A percentile compares a stretch with the other conserved stretches of the same genome.
phyloP scores from a whole-genome alignment of 2,113 vertebrate species.

The Australoheros scitulus region DNA sequence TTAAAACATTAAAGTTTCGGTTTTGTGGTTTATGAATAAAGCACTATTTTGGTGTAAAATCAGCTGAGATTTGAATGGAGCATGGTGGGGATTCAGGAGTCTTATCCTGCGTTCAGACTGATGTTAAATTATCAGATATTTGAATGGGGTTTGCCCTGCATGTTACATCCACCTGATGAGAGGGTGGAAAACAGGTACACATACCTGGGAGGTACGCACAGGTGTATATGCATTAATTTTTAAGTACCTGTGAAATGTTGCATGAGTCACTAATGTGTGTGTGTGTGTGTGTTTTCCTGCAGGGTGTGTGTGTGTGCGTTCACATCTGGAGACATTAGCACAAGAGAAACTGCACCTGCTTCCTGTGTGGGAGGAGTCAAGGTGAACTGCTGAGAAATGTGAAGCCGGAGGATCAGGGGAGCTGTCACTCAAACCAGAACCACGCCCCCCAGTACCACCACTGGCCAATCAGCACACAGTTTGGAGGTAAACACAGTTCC shows the following conservation, averaged over 20 bases:
- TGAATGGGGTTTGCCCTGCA: too few species aligned
- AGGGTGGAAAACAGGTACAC: too few species aligned
- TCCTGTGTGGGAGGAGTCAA: background rate
- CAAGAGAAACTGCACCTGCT: background rate
- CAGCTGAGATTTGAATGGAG: too few species aligned
- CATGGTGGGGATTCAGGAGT: too few species aligned
- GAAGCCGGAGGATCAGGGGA: constrained; percentile 79
- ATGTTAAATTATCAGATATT: too few species aligned
- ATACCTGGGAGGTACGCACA: background rate
- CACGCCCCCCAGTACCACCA: constrained; percentile 46
- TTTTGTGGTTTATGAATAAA: too few species aligned
- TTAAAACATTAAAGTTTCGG: too few species aligned
- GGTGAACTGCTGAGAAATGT: constrained; percentile 58
- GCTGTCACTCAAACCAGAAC: constrained; percentile 82
- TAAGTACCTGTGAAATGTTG: background rate
- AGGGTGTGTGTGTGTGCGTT: background rate
- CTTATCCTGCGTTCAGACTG: too few species aligned
- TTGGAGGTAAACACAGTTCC: constrained; percentile 71
- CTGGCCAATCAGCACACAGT: constrained; percentile 70
- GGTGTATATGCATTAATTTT: background rate
- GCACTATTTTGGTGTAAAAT: too few species aligned
- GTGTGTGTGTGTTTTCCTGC: background rate
- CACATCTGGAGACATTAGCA: background rate
- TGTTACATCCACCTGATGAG: too few species aligned
- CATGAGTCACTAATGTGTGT: background rate